phyloP scores from a whole-genome alignment of 2,113 vertebrate species.

The Phaethon lepturus region DNA sequence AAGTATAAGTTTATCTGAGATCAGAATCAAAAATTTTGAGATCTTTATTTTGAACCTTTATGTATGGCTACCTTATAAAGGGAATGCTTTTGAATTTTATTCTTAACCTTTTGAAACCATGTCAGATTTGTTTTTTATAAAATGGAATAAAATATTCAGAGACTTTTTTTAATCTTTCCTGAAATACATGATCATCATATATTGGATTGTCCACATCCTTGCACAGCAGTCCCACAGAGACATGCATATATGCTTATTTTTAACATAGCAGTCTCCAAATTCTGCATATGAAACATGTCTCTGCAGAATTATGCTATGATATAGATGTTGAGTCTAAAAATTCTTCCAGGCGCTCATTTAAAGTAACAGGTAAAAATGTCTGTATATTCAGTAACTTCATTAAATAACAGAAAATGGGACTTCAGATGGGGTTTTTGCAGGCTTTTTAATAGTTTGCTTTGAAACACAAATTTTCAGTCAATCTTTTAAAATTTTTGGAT shows the following conservation, averaged over 20 bases:
- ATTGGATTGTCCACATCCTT: not conserved
- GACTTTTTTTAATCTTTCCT: not conserved
- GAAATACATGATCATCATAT: not conserved
- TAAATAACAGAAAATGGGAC: not conserved
- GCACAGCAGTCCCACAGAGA: not conserved
- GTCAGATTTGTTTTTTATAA: not conserved
- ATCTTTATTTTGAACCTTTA: not conserved
- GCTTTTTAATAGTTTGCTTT: not conserved
- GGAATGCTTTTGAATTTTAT: not conserved
- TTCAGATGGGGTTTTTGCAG: accelerated
- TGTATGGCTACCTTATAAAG: not conserved
- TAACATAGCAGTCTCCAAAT: not conserved
- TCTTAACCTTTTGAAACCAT: not conserved
- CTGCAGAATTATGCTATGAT: not conserved
- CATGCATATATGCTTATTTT: accelerated
- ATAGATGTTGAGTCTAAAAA: not conserved
- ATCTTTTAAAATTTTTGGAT: not conserved
- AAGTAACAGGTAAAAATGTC: not conserved
- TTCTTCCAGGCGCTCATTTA: not conserved
- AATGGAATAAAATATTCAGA: not conserved
- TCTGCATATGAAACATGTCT: not conserved
- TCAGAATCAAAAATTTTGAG: not conserved
- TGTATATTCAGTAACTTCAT: not conserved
- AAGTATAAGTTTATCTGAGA: not conserved
- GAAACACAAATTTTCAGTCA: not conserved